phyloP scores from a whole-genome alignment of 2,113 vertebrate species.

The Neolamprologus cancellatus region DNA sequence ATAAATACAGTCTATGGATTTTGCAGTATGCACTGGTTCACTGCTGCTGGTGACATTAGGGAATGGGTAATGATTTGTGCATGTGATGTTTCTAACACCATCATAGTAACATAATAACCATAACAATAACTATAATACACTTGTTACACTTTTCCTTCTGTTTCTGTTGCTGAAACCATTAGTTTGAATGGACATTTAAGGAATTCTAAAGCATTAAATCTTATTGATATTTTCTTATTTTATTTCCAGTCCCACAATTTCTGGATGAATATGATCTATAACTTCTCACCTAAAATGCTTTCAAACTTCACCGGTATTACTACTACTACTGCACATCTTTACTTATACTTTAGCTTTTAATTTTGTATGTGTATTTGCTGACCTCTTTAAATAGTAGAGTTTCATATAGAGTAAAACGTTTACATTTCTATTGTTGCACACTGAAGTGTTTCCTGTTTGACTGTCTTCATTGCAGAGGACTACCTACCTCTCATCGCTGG shows the following conservation, averaged over 20 bases:
- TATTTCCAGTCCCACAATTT: not conserved
- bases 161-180: not conserved
- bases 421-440: not conserved
- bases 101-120: not conserved
- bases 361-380: not conserved
- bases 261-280: not conserved
- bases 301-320: not conserved
- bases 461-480: conserved; percentile 61
- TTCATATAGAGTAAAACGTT: not conserved
- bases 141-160: not conserved
- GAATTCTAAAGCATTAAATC: not conserved
- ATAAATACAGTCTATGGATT: not conserved
- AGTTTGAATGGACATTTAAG: not conserved
- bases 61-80: not conserved
- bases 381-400: not conserved
- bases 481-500: conserved; percentile 71
- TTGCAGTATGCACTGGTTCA: not conserved
- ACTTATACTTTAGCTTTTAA: not conserved
- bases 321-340: not conserved
- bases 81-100: not conserved
- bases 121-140: not conserved
- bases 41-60: not conserved
- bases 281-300: not conserved
- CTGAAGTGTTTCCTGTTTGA: not conserved
- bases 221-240: not conserved